phyloP scores from a whole-genome alignment of 2,797 vertebrate species.

The Siniperca undulata region DNA sequence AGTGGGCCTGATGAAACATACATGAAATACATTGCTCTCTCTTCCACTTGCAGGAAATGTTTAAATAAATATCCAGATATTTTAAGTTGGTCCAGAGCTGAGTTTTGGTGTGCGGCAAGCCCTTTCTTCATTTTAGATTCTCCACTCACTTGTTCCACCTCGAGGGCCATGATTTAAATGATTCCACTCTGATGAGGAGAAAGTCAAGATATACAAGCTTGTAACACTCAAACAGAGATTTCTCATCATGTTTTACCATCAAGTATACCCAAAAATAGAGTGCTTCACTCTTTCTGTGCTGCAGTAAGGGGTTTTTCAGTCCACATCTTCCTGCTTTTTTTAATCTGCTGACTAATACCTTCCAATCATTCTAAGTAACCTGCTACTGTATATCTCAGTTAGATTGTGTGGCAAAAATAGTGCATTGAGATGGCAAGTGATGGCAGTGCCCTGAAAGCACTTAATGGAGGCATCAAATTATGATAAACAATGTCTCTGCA shows the following conservation, averaged over 20 bases:
- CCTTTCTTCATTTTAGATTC: conserved; percentile 11
- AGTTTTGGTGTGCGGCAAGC: neutral
- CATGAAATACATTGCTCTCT: conserved; percentile 8
- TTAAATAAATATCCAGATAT: conserved; percentile 25
- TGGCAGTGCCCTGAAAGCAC: conserved; percentile 23
- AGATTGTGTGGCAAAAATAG: conserved; percentile 30
- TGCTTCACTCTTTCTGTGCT: neutral
- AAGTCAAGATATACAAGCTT: conserved; percentile 9
- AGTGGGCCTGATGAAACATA: conserved; percentile 1
- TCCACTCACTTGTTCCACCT: neutral
- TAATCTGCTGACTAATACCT: conserved; percentile 35
- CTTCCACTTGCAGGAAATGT: neutral
- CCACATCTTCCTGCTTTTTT: neutral
- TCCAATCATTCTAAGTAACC: conserved; percentile 19
- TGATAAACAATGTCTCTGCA: conserved; percentile 47
- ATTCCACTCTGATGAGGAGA: conserved; percentile 34
- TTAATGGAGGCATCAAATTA: conserved; percentile 41
- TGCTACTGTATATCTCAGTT: conserved; percentile 7
- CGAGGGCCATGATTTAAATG: conserved; percentile 20
- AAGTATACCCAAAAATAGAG: conserved; percentile 25
- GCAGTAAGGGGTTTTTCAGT: neutral
- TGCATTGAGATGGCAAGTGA: conserved; percentile 26
- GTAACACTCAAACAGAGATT: conserved; percentile 23
- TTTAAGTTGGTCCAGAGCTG: conserved; percentile 2
- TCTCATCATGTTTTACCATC: conserved; percentile 21